Evolutionary conservation across 2,113 vertebrate genomes (phyloP).

Genomic region (Pygoscelis antarcticus): DNA sequence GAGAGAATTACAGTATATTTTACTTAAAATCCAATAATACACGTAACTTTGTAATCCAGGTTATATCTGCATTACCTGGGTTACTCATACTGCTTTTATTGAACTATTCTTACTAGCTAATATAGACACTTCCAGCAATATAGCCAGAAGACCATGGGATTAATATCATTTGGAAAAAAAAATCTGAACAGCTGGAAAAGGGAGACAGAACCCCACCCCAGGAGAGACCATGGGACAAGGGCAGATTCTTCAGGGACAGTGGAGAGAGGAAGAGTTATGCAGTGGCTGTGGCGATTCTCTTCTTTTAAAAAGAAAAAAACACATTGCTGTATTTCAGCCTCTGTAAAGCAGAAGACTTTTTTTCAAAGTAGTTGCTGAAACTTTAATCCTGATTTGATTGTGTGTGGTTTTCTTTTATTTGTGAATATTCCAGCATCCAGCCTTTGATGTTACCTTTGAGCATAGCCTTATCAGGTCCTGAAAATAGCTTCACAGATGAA

Average conservation of each 20-base stretch:
- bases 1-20: not conserved
- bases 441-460: conserved; percentile 54
- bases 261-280: not conserved
- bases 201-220: not conserved
- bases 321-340: not conserved
- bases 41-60: not conserved
- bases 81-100: not conserved
- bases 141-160: not conserved
- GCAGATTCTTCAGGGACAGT: not conserved
- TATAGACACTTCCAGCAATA: not conserved
- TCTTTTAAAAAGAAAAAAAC: not conserved
- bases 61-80: not conserved
- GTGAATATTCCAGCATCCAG: conserved; percentile 50
- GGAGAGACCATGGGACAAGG: not conserved
- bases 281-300: not conserved
- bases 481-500: conserved; percentile 62
- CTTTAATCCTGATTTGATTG: conserved; percentile 52
- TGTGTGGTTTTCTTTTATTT: conserved; percentile 65
- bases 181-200: not conserved
- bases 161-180: not conserved
- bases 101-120: not conserved
- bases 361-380: conserved; percentile 3
- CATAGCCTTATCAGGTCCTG: conserved; percentile 32
- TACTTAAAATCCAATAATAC: not conserved
- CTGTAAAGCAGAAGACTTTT: not conserved